Conservation (phyloP, 2,797 vertebrate genomes). For the Percopsis omiscomaycus region DNA sequence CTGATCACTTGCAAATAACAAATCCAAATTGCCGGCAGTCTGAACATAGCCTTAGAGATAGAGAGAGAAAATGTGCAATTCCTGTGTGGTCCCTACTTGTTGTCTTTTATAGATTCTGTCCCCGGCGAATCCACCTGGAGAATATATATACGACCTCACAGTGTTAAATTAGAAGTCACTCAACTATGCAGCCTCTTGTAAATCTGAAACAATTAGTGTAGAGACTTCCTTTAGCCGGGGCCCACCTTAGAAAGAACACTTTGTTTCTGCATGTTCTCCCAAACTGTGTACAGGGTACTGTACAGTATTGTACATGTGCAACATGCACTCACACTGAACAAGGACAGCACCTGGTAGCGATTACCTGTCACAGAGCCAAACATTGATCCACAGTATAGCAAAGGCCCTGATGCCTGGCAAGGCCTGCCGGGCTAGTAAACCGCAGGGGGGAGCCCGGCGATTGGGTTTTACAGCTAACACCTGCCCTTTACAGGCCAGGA, state of each 20-base stretch:
- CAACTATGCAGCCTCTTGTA: slow-evolving; percentile 48
- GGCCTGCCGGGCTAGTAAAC: slow-evolving; percentile 50
- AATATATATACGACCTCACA: slow-evolving; percentile 40
- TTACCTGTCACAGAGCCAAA: slow-evolving; percentile 37
- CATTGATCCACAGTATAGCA: slow-evolving; percentile 37
- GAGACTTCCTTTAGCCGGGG: slow-evolving; percentile 30
- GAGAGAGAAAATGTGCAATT: background rate
- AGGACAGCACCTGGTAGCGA: slow-evolving; percentile 60
- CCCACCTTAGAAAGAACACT: slow-evolving; percentile 44
- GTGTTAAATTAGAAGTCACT: slow-evolving; percentile 49
- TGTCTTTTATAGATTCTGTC: slow-evolving; percentile 1
- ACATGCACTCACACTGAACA: slow-evolving; percentile 23
- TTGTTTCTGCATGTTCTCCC: slow-evolving; percentile 44
- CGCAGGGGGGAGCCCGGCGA: slow-evolving; percentile 44
- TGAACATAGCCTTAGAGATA: background rate
- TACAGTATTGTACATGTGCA: background rate
- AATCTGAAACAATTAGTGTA: slow-evolving; percentile 53
- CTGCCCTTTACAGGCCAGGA: slow-evolving; percentile 52
- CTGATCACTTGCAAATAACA: too few species aligned
- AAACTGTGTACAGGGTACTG: slow-evolving; percentile 5
- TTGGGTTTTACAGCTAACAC: slow-evolving; percentile 56
- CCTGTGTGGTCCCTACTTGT: background rate
- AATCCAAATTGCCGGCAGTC: too few species aligned
- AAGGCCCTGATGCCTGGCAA: slow-evolving; percentile 24
- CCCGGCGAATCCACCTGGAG: slow-evolving; percentile 32